Evolutionary conservation across 2,113 vertebrate species (phyloP).

Genomic region (Vulpes ferrilata): DNA sequence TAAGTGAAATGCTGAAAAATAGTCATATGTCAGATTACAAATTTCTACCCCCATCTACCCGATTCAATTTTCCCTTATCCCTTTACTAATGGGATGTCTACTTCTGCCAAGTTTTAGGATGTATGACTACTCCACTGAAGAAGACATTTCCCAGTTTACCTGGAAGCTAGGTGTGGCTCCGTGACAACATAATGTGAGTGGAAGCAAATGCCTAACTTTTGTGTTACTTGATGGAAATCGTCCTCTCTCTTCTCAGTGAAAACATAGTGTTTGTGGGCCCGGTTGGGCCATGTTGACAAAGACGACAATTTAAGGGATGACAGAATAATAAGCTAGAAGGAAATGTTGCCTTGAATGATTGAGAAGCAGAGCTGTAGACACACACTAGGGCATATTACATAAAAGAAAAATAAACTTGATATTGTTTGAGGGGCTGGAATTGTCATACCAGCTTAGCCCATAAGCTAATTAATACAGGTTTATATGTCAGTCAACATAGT

Average conservation of each 20-base stretch:
- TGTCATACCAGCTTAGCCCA: not conserved
- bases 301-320: not conserved
- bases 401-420: not conserved
- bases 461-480: slow-evolving; percentile 11
- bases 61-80: not conserved
- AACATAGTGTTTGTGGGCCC: not conserved
- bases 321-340: not conserved
- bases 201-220: not conserved
- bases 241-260: not conserved
- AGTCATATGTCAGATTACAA: not conserved
- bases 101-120: not conserved
- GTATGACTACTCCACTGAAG: not conserved
- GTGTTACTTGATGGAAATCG: not conserved
- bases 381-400: not conserved
- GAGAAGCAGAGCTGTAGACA: not conserved
- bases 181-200: not conserved
- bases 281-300: not conserved
- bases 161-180: not conserved
- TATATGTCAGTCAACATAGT: not conserved
- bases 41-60: not conserved
- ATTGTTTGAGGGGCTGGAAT: not conserved
- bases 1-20: not conserved
- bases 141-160: not conserved
- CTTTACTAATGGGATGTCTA: not conserved
- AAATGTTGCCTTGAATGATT: not conserved